phyloP scores from a whole-genome alignment of 2,888 invertebrate species.

The Ceriagrion tenellum region DNA sequence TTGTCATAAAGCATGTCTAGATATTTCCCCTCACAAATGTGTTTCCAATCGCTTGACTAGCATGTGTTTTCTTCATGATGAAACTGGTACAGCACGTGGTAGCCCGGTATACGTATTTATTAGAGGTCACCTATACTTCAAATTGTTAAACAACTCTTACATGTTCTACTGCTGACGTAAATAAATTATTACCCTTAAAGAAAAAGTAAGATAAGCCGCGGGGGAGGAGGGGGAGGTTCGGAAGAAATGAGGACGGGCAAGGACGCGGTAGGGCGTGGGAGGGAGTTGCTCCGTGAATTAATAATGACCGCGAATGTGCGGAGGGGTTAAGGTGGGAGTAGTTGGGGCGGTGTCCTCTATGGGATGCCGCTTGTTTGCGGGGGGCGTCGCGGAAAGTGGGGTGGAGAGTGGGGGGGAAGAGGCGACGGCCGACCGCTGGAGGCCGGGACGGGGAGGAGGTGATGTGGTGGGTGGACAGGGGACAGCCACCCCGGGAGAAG shows the following conservation, averaged over 20 bases:
- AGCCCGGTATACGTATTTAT: too few relatives aligned
- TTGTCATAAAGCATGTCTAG: too few relatives aligned
- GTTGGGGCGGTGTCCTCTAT: slow-evolving; percentile 10
- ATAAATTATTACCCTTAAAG: too few relatives aligned
- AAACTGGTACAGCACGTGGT: too few relatives aligned
- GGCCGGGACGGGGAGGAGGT: background rate
- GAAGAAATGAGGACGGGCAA: background rate
- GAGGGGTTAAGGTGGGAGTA: slow-evolving; percentile 23
- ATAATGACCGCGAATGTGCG: slow-evolving; percentile 38
- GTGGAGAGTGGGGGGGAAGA: background rate
- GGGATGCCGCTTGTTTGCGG: background rate
- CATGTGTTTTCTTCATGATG: too few relatives aligned
- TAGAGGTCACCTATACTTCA: too few relatives aligned
- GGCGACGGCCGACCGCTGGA: background rate
- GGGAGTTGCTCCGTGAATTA: slow-evolving; percentile 47
- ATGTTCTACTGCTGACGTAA: too few relatives aligned
- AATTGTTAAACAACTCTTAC: too few relatives aligned
- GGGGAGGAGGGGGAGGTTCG: too few relatives aligned
- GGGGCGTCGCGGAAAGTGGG: background rate
- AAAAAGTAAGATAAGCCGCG: background rate
- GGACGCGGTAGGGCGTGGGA: slow-evolving; percentile 16
- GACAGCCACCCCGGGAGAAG: background rate
- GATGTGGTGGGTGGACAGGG: background rate
- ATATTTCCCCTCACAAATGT: too few relatives aligned
- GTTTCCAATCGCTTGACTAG: too few relatives aligned